phyloP scores from a whole-genome alignment of 2,113 vertebrate genomes.

The Notarius quadriscutis region DNA sequence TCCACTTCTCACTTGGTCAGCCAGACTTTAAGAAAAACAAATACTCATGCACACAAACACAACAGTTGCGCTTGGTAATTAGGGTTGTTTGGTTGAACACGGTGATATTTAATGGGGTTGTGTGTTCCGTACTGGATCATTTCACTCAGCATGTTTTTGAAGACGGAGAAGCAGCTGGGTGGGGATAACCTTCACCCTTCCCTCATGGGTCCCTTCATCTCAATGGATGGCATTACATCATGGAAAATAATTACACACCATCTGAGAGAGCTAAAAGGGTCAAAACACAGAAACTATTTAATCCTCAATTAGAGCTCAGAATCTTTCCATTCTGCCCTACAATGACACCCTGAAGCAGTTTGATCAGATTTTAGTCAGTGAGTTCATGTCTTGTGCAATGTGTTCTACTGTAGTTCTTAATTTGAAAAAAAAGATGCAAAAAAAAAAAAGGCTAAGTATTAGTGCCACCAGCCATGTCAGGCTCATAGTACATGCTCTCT shows the following conservation, averaged over 20 bases:
- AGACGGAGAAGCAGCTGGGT: slow-evolving; percentile 57
- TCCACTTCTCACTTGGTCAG: slow-evolving; percentile 64
- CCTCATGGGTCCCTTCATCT: slow-evolving; percentile 37
- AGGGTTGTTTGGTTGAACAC: slow-evolving; percentile 24
- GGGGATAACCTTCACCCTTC: slow-evolving; percentile 51
- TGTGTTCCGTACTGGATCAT: slow-evolving; percentile 66
- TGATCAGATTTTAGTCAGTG: neutral
- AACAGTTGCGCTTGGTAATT: slow-evolving; percentile 59
- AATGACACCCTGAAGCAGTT: slow-evolving; percentile 7
- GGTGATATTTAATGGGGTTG: slow-evolving; percentile 61
- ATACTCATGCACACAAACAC: slow-evolving; percentile 10
- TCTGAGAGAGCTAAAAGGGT: slow-evolving; percentile 18
- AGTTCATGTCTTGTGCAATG: neutral
- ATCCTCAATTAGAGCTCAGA: slow-evolving; percentile 29
- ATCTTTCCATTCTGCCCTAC: neutral
- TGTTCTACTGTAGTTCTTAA: neutral
- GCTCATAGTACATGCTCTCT: neutral
- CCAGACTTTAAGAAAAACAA: slow-evolving; percentile 63
- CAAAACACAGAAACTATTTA: slow-evolving; percentile 20
- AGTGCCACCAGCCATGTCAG: neutral
- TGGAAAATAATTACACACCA: slow-evolving; percentile 30
- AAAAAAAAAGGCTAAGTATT: neutral
- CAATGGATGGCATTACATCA: slow-evolving; percentile 31
- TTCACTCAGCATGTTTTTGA: slow-evolving; percentile 55
- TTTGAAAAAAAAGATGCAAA: too few relatives aligned